A percentile compares a stretch with the other conserved stretches of the same genome.
Evolutionary conservation across 2,113 vertebrate species (phyloP).

Genomic region (Myiozetetes cayanensis): DNA sequence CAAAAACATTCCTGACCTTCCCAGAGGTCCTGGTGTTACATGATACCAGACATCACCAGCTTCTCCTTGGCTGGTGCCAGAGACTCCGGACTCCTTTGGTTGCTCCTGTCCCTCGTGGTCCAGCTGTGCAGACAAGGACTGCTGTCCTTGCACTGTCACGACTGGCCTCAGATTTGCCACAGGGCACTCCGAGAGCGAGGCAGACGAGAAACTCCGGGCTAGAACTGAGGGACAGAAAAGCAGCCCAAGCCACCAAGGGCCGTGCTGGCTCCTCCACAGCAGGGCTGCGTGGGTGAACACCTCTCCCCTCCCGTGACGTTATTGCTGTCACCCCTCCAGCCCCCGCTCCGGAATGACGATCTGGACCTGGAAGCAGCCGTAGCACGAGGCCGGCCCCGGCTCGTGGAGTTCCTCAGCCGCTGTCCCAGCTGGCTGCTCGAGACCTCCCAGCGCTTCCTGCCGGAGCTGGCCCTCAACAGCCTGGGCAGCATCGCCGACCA

Average conservation of each 20-base stretch:
- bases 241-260: not conserved
- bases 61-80: not conserved
- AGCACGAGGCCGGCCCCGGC: slow-evolving; percentile 43
- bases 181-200: fast-evolving
- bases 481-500: not conserved
- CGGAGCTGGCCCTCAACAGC: not conserved
- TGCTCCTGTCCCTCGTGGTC: not conserved
- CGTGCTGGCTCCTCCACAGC: not conserved
- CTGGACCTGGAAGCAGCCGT: not conserved
- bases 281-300: not conserved
- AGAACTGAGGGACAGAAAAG: not conserved
- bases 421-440: slow-evolving; percentile 5
- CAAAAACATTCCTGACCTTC: not conserved
- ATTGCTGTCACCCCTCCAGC: not conserved
- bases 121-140: not conserved
- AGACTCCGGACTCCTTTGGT: not conserved
- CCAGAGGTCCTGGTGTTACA: not conserved
- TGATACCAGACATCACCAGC: fast-evolving
- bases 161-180: not conserved
- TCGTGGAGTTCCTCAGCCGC: slow-evolving; percentile 67
- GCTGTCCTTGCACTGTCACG: not conserved
- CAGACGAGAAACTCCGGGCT: not conserved
- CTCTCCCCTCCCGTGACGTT: not conserved
- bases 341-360: not conserved
- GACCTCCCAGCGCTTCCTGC: slow-evolving; percentile 49